Base-by-base conservation (phyloP, 1,140 invertebrate genomes). In the Araneus ventricosus region DNA sequence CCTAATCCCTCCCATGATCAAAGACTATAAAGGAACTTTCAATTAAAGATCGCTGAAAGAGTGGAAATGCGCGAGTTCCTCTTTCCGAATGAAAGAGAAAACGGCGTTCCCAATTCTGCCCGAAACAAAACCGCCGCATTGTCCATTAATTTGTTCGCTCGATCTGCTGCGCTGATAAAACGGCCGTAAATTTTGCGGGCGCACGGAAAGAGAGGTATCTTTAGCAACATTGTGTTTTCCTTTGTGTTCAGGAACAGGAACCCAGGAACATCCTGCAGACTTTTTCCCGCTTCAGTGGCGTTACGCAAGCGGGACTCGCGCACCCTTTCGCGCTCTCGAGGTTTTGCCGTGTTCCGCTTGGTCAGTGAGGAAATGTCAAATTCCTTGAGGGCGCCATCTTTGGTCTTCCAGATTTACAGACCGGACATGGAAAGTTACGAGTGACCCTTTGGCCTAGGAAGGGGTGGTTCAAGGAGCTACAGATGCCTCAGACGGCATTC, bases 221-320 rank as follows among this genome's bases (percentile, higher is more conserved):
- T 84, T 84, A 84, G 80, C 37, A 41, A 82, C 79, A 84, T 84
- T 84, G 80, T 84, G n/a, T 52, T 84, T 41, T 8, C 80, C 45
- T 45, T 84, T 84, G 80, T 84, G 39, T 41, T 27, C 24, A 20
- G 20, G 41, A 84, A 45, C 27, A 84, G 80, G 80, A 84, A 84
- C 80, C 24, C 39, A 0, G 39, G 7, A 84, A 84, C 80, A 84
- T 84, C 80, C 80, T 52, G 80, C 37, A 22, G 45, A 52, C 27
- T 30, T 79, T 80, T 20, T 84, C 5, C 37, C n/a, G 20, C 22
- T 45, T 45, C n/a, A 24, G 27, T 84, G 14, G 39, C 80, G 80
- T 84, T 84, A 22, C 37, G 80, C 80, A 84, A 84, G 27, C 61
- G 22, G 75, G 75, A 37, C 20, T 84, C 45, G 39, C 80, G 80